Percentiles rank a stretch among this genome's conserved stretches.
Evolutionary conservation across 2,113 vertebrate genomes (phyloP).

Genomic region (Sigmodon hispidus): DNA sequence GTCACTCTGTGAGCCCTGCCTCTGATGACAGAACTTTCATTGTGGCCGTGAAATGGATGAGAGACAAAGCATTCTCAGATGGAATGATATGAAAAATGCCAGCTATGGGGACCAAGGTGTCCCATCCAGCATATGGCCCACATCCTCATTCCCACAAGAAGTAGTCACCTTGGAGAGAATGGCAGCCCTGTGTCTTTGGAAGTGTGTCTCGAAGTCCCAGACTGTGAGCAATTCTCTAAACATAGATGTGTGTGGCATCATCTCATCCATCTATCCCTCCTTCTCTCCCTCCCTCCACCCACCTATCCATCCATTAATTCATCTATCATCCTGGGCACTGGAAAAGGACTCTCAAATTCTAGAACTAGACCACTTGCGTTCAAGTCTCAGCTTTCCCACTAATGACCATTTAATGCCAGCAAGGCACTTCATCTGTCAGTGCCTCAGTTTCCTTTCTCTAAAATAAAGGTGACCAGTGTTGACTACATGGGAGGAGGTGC

Average conservation of each 20-base stretch:
- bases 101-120: not conserved
- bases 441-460: not conserved
- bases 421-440: not conserved
- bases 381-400: not conserved
- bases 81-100: no score
- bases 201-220: not conserved
- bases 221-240: not conserved
- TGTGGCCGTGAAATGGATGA: conserved; percentile 4
- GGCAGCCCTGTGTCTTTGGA: not conserved
- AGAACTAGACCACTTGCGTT: not conserved
- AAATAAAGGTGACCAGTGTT: accelerated
- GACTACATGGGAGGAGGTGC: not conserved
- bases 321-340: not conserved
- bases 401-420: not conserved
- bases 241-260: not conserved
- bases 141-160: not conserved
- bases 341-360: not conserved
- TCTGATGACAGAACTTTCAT: conserved; percentile 61
- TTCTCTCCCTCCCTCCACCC: no score
- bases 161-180: not conserved
- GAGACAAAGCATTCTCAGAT: not conserved
- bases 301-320: not conserved
- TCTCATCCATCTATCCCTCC: not conserved
- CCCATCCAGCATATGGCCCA: not conserved
- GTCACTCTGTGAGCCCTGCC: conserved; percentile 55